phyloP scores from a whole-genome alignment of 2,888 invertebrate species.

The Acanthosepion pharaonis region DNA sequence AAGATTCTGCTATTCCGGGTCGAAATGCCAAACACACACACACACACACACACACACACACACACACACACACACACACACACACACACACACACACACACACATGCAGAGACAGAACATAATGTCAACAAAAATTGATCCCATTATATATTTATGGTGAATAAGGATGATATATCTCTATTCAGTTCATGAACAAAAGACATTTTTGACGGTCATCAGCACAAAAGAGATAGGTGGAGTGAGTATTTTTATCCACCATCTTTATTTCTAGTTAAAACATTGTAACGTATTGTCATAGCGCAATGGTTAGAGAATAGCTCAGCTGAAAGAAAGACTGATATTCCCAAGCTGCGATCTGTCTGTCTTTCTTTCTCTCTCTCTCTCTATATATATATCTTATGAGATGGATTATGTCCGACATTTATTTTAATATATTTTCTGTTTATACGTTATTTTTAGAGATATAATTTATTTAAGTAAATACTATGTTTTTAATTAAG shows the following conservation, averaged over 20 bases:
- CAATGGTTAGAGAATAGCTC: neutral
- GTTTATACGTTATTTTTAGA: too few species aligned
- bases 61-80: neutral
- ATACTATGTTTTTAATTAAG: too few species aligned
- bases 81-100: too few species aligned
- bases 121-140: constrained; percentile 18
- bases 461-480: too few species aligned
- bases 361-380: too few species aligned
- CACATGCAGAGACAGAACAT: neutral
- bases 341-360: too few species aligned
- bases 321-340: neutral
- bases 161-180: constrained; percentile 2
- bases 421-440: too few species aligned
- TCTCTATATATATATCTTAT: too few species aligned
- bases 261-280: neutral
- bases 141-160: neutral
- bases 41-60: neutral
- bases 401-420: too few species aligned
- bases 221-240: neutral
- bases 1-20: neutral
- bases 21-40: neutral
- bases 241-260: neutral
- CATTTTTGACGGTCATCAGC: neutral
- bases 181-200: neutral
- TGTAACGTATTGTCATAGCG: neutral